Conservation (phyloP, 2,888 invertebrate species). For the Coleophora flavipennella region DNA sequence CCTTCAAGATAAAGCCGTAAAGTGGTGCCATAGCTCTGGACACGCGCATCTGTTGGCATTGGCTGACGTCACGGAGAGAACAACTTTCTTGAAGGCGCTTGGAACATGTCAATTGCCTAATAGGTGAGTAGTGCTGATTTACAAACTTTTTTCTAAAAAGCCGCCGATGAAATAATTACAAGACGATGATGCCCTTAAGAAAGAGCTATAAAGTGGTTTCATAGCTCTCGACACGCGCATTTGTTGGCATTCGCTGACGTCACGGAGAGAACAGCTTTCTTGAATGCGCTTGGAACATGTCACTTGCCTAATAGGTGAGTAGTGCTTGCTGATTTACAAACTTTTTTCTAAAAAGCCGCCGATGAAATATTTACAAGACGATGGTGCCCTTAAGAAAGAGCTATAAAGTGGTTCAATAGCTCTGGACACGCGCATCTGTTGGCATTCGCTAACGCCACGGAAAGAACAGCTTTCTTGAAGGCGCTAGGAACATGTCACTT, state of each 20-base stretch:
- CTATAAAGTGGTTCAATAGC: too few species aligned
- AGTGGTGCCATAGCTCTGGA: too few species aligned
- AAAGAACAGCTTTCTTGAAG: constrained; percentile 65
- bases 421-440: constrained; percentile 86
- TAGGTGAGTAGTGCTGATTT: constrained; percentile 22
- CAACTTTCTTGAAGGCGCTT: constrained; percentile 56
- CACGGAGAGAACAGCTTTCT: constrained; percentile 72
- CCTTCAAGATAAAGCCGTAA: too few species aligned
- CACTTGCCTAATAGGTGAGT: constrained; percentile 37
- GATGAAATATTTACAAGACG: too few species aligned
- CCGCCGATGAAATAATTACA: constrained; percentile 43
- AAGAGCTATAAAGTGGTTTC: constrained; percentile 87
- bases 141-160: too few species aligned
- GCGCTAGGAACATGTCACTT: constrained; percentile 35
- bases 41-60: constrained; percentile 86
- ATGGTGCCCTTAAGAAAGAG: constrained; percentile 87
- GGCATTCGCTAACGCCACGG: constrained; percentile 79
- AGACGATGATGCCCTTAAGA: constrained; percentile 89
- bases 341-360: too few species aligned
- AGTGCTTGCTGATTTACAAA: not conserved
- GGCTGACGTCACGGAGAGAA: constrained; percentile 74
- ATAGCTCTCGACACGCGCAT: constrained; percentile 83
- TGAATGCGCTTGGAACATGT: constrained; percentile 33
- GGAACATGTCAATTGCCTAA: constrained; percentile 32
- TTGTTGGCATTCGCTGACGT: constrained; percentile 82